phyloP scores from a whole-genome alignment of 1,140 invertebrate species.

The Platorchestia sp. region DNA sequence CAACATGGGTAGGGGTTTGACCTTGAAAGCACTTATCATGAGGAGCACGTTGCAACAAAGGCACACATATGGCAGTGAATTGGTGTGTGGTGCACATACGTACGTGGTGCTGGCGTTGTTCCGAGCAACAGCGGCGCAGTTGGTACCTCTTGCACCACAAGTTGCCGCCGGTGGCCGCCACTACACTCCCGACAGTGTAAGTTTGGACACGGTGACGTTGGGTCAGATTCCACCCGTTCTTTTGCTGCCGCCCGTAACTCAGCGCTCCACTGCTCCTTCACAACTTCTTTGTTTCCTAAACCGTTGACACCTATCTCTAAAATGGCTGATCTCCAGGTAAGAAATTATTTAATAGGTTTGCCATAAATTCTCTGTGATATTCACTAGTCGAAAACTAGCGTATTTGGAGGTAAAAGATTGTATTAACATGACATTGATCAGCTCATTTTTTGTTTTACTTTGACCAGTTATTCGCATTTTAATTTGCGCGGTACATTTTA shows the following conservation, averaged over 20 bases:
- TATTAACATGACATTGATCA: not conserved
- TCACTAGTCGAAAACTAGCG: not conserved
- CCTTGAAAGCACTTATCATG: not conserved
- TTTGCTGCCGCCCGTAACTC: not conserved
- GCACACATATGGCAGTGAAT: not conserved
- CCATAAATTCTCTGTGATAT: not conserved
- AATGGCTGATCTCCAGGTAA: slow-evolving; percentile 6
- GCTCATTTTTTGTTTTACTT: not conserved
- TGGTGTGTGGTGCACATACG: not conserved
- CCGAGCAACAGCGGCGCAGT: slow-evolving; percentile 3
- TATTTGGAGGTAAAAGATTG: not conserved
- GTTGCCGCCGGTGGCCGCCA: not conserved
- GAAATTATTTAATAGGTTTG: not conserved
- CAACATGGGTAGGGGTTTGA: not conserved
- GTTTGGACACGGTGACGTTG: not conserved
- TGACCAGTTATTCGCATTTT: not conserved
- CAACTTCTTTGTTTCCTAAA: not conserved
- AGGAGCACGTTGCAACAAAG: not conserved
- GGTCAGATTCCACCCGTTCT: not conserved
- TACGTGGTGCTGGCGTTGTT: not conserved
- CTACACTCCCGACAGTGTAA: not conserved
- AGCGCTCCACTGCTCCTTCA: not conserved
- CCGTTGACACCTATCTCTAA: not conserved
- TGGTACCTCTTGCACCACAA: not conserved
- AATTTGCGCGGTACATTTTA: not conserved